Conservation (phyloP, 53 echinoderm and acorn worm species). For the Hippasteria phrygiana region DNA sequence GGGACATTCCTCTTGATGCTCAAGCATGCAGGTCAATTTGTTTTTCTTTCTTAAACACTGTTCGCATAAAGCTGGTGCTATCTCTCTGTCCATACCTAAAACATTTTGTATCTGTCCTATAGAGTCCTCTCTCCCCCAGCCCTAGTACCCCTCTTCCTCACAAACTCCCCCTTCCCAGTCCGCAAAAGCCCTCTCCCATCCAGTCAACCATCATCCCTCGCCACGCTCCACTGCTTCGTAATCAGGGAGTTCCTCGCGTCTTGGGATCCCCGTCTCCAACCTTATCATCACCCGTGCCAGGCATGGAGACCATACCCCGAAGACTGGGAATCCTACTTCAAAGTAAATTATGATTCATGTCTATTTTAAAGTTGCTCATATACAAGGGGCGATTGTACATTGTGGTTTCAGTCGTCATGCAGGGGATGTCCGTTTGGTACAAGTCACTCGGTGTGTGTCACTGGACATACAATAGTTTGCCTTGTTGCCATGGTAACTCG, state of each 20-base stretch:
- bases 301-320: background rate
- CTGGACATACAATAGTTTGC: background rate
- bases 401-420: background rate
- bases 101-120: too few species aligned
- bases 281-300: background rate
- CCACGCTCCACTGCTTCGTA: background rate
- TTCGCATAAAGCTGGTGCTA: too few species aligned
- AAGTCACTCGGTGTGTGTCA: background rate
- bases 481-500: background rate
- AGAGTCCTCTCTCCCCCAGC: too few species aligned
- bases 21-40: too few species aligned
- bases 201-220: constrained; percentile 5
- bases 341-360: background rate
- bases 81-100: too few species aligned
- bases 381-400: background rate
- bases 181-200: background rate
- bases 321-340: background rate
- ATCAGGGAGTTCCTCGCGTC: constrained; percentile 20
- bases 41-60: too few species aligned
- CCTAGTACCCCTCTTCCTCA: background rate
- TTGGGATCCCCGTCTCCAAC: constrained; percentile 23
- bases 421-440: background rate
- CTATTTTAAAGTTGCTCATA: background rate
- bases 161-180: background rate
- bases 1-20: too few species aligned